A percentile compares a stretch with the other conserved stretches of the same genome.
phyloP scores from a whole-genome alignment of 2,888 invertebrate genomes.

The Dasysyrphus albostriatus region DNA sequence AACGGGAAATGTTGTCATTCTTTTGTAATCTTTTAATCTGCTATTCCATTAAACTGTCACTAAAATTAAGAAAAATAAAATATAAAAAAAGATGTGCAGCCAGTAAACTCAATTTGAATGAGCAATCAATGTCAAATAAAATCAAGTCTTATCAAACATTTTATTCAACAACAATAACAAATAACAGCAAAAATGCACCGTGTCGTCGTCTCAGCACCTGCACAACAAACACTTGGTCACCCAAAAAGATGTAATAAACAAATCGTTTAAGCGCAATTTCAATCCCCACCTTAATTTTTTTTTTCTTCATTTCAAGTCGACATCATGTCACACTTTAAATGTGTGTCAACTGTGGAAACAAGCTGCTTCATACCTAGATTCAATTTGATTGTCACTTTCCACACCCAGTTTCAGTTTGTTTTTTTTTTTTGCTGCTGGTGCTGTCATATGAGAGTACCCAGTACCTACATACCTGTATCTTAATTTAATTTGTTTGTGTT shows the following conservation, averaged over 20 bases:
- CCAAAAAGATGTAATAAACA: constrained; percentile 36
- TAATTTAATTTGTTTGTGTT: constrained; percentile 27
- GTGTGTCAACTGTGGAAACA: constrained; percentile 68
- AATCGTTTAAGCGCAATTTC: constrained; percentile 29
- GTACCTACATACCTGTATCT: not conserved
- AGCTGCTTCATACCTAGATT: constrained; percentile 65
- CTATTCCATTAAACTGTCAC: constrained; percentile 2
- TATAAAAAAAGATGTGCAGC: not conserved
- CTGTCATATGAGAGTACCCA: constrained; percentile 2
- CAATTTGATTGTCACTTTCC: constrained; percentile 69
- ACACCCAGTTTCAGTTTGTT: constrained; percentile 50
- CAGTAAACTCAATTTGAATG: constrained; percentile 32
- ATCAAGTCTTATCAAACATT: constrained; percentile 51
- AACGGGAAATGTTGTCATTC: not conserved
- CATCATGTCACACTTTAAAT: constrained; percentile 65
- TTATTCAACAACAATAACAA: constrained; percentile 13
- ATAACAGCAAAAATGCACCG: not conserved
- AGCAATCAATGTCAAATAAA: constrained; percentile 55
- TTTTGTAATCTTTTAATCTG: not conserved
- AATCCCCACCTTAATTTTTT: constrained; percentile 9
- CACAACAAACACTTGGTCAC: constrained; percentile 21
- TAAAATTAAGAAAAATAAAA: constrained; percentile 12
- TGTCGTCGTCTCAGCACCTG: constrained; percentile 37
- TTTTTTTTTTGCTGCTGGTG: constrained; percentile 3
- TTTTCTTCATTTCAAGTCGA: constrained; percentile 7